Evolutionary conservation across 2,797 vertebrate species (phyloP), one percentile per base, ranked within the genome.

Genomic region (Sphenodon punctatus): DNA sequence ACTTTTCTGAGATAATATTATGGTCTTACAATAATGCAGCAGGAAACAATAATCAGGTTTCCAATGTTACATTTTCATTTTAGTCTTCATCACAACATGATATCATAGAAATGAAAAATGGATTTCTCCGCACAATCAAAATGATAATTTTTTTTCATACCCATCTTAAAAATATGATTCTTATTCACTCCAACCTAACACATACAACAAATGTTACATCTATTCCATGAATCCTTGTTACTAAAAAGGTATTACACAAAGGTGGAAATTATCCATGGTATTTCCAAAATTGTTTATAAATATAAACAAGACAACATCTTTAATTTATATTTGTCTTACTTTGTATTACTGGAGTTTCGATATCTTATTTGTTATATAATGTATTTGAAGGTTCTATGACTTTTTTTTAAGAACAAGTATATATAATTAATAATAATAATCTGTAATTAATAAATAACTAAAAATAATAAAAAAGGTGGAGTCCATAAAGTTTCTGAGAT

Each of bases 81-180:
- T 82, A 91, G 70, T 60, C 27, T 78, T 92, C 66, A 80, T 17
- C 22, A 58, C 42, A 85, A 81, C 69, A 78, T 32, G 34, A 22
- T 74, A 78, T 64, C 69, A 61, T 70, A 65, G 38, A 76, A 67
- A 86, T 30, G n/a, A 90, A 87, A 92, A 91, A 84, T 49, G 9
- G 32, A 69, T 81, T 85, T 80, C 75, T 76, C 67, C 56, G 38
- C 59, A 86, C 87, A 80, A 92, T 94, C 70, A 90, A 93, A 93
- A 85, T 88, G 79, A 66, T 85, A 88, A 85, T 91, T 77, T 91
- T 65, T 67, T 92, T 92, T 85, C 80, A 80, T 86, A 89, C 74
- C 69, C 11, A 69, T 89, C 78, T 53, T n/a, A 48, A 87, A 76
- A 55, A 38, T 38, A 32, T 72, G 13, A 34, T 76, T 59, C 30